Evolutionary conservation across 2,797 vertebrate genomes (phyloP), one percentile per base, ranked within the genome.

Genomic region (Alauda arvensis): DNA sequence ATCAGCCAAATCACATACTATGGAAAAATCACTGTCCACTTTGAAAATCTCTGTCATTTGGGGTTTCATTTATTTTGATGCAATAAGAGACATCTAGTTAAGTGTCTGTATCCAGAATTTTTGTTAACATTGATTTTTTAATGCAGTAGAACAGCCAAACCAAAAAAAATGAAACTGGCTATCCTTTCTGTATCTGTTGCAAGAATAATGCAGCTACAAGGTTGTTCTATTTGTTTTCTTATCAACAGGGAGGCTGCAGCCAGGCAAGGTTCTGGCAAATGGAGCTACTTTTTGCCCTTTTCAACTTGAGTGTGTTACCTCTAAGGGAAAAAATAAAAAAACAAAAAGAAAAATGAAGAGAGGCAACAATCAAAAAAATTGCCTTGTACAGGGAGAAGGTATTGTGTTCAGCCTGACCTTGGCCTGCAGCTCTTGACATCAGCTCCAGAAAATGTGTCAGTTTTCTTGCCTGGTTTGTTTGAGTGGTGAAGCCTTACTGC

Each of bases 361-460:
- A 71, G n/a, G 42, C 46, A 91, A 61, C 51, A 52, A 57, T 88
- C 66, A 92, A 87, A 89, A 63, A 83, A 71, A 90, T 85, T n/a
- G 19, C 61, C 78, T 93, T 86, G 71, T 86, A 93, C 42, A 83
- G 33, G 46, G 87, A 81, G 53, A 91, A 94, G 29, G 62, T 81
- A 91, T 90, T 93, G 69, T 93, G 65, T 83, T 94, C 48, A 91
- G 21, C 28, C 21, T 92, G 90, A 94, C 87, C 82, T 89, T 91
- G 75, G 87, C 79, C 90, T 92, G 43, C 52, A 94, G 53, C 81
- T 94, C 77, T 90, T 95, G 86, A 94, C 70, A 93, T 86, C 88
- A 90, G 25, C 43, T 77, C 86, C 92, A 61, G 70, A 90, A 94
- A 95, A 94, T 55, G 55, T 79, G 60, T 85, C 77, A 61, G 19